Conservation (phyloP, 2,113 vertebrate genomes). For the Lanius ludovicianus region DNA sequence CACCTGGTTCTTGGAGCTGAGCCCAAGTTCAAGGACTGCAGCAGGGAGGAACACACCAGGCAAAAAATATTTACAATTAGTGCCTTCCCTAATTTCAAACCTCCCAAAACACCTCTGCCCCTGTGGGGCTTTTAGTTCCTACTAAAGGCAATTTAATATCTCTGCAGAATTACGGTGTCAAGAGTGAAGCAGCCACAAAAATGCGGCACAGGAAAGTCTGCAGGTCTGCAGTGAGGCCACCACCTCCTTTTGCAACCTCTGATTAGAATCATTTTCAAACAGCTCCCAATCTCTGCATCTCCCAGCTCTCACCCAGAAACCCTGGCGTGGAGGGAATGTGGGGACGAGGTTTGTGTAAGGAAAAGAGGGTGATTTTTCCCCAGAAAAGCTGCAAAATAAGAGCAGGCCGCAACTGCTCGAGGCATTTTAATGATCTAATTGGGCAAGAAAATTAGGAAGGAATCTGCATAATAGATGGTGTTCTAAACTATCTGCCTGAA, state of each 20-base stretch:
- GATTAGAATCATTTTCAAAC: neutral
- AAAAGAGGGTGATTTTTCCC: neutral
- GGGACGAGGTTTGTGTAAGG: neutral
- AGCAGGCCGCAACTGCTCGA: neutral
- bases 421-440: neutral
- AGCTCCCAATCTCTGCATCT: neutral
- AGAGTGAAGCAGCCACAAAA: neutral
- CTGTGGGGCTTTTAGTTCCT: neutral
- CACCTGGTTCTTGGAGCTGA: neutral
- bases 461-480: conserved; percentile 13
- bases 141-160: neutral
- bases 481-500: conserved; percentile 29
- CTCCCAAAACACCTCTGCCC: neutral
- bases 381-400: neutral
- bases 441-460: neutral
- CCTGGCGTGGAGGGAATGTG: rapidly evolving
- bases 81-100: neutral
- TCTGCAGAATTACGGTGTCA: neutral
- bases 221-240: neutral
- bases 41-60: neutral
- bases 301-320: neutral
- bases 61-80: neutral
- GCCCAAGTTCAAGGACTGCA: neutral
- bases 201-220: neutral
- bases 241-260: neutral